Percentiles rank a stretch among this genome's conserved stretches.
phyloP scores from a whole-genome alignment of 2,888 invertebrate genomes.

The Andrena chrysosceles region DNA sequence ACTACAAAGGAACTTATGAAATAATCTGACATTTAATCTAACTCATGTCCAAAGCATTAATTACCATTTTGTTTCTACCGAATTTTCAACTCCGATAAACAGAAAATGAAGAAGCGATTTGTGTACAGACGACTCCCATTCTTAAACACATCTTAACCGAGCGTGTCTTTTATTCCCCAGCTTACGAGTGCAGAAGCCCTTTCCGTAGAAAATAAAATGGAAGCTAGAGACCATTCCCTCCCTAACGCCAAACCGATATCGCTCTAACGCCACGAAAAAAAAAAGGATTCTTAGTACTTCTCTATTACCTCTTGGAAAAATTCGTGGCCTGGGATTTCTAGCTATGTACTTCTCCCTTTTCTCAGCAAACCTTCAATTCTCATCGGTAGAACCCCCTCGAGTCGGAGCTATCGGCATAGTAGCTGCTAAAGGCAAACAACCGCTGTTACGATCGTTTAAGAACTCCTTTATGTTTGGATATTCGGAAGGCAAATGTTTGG shows the following conservation, averaged over 20 bases:
- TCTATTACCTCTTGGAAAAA: slow-evolving; percentile 43
- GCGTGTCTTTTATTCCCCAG: background rate
- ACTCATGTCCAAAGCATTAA: too few species aligned
- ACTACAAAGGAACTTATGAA: too few species aligned
- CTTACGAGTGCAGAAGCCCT: background rate
- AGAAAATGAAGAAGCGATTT: too few species aligned
- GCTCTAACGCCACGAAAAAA: slow-evolving; percentile 20
- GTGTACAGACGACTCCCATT: background rate
- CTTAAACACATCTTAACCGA: background rate
- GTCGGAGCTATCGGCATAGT: slow-evolving; percentile 28
- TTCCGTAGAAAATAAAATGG: slow-evolving; percentile 20
- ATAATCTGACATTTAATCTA: too few species aligned
- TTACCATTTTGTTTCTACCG: too few species aligned
- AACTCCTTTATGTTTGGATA: slow-evolving; percentile 16
- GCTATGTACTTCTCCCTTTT: slow-evolving; percentile 11
- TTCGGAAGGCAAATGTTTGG: slow-evolving; percentile 6
- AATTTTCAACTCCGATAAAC: too few species aligned
- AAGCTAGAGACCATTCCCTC: slow-evolving; percentile 23
- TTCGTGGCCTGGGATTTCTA: slow-evolving; percentile 18
- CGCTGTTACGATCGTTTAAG: slow-evolving; percentile 35
- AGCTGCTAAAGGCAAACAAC: slow-evolving; percentile 55
- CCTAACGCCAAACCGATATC: slow-evolving; percentile 27
- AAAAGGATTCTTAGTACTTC: slow-evolving; percentile 21
- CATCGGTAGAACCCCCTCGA: slow-evolving; percentile 27
- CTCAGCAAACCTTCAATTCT: slow-evolving; percentile 32